phyloP scores from a whole-genome alignment of 37 sponge, comb jelly and placozoan species.

The Cliona cf. orientalis region DNA sequence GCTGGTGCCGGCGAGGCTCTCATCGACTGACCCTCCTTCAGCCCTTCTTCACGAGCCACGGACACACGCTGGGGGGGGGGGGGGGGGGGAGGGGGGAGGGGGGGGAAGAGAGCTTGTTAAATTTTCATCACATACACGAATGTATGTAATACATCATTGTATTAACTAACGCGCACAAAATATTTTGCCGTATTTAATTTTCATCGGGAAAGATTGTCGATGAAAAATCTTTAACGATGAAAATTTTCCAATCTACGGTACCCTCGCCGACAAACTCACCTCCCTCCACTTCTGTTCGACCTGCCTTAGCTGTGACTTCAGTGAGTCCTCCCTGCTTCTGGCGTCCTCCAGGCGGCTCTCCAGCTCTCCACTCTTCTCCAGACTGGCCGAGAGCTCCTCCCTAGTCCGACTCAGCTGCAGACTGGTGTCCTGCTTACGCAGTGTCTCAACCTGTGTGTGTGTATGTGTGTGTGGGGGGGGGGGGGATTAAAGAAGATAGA shows the following conservation, averaged over 20 bases:
- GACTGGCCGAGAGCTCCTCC: constrained; percentile 25
- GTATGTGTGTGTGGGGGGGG: too few species aligned
- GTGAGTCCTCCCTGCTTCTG: constrained; percentile 9
- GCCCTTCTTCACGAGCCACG: constrained; percentile 24
- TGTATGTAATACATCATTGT: too few species aligned
- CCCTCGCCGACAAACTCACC: constrained; percentile 5
- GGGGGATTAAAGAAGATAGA: too few species aligned
- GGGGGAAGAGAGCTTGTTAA: not conserved
- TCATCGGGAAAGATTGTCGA: too few species aligned
- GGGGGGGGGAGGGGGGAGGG: not conserved
- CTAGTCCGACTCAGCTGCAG: constrained; percentile 28
- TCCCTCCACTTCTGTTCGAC: constrained; percentile 29
- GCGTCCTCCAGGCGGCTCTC: constrained; percentile 18
- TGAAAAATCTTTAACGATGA: too few species aligned
- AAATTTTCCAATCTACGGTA: not conserved
- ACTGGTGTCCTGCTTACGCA: constrained; percentile 44
- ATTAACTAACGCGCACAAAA: too few species aligned
- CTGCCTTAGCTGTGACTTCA: constrained; percentile 28
- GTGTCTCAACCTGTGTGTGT: constrained; percentile 33
- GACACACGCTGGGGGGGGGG: constrained; percentile 7
- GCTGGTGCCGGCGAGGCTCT: constrained; percentile 4
- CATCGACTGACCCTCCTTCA: constrained; percentile 9
- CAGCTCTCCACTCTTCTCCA: not conserved
- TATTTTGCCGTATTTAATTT: not conserved
- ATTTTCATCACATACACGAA: not conserved